Evolutionary conservation across 2,797 vertebrate genomes (phyloP), one percentile per base, ranked within the genome.

Genomic region (Betta splendens): DNA sequence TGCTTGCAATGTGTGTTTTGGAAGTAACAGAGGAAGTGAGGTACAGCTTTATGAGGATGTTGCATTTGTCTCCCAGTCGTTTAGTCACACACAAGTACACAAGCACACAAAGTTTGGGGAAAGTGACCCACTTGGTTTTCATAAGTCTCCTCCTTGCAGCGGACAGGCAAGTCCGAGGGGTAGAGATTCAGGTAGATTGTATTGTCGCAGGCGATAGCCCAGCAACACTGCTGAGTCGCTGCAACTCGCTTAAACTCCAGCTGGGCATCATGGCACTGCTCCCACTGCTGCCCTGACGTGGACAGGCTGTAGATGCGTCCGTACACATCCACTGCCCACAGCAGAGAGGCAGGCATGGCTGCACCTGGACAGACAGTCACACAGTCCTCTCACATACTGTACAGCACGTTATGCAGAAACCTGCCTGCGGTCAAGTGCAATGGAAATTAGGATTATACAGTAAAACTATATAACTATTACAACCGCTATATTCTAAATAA

Each of bases 291-390:
- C 17, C 94, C 93, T 0, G 87, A 89, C 0, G 96, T 96, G 12
- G 95, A 95, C 4, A 99, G 90, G 0, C 93, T 95, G 85, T 94
- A 95, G 57, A 97, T 94, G 28, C 91, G 91, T 13, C 97, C 97
- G 1, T 94, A 94, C 68, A 97, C 93, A 23, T 99, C 97, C 74
- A 97, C 94, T 0, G 94, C 94, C 97, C 97, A 98, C 71, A 99
- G 83, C 63, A 90, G 87, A 4, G 96, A 96, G 62, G 79, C 69
- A 9, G 95, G 91, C 93, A 95, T 94, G 88, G 77, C 89, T 92
- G 83, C 56, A 72, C 44, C 59, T 37, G 48, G 18, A 31, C n/a
- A n/a, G n/a, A n/a, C n/a, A n/a, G n/a, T n/a, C n/a, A n/a, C n/a
- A n/a, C n/a, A n/a, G n/a, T n/a, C n/a, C n/a, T n/a, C n/a, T n/a